Evolutionary conservation across 2,113 vertebrate genomes (phyloP).

Genomic region (Eptatretus burgeri): DNA sequence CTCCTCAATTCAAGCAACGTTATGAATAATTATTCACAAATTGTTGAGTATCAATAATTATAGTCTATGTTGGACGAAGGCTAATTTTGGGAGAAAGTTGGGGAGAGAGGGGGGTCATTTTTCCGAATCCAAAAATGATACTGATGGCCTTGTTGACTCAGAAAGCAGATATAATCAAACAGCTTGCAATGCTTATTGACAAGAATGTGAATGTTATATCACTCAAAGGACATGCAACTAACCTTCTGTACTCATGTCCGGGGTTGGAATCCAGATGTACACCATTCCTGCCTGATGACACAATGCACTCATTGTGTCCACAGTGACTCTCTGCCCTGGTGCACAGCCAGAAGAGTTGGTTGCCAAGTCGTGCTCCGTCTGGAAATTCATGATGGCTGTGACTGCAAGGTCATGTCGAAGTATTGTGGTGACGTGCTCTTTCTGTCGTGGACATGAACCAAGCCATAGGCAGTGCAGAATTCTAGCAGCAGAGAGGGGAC

Average conservation of each 20-base stretch:
- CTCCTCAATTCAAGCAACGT: too few relatives aligned
- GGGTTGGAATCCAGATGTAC: conserved; percentile 78
- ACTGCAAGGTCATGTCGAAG: conserved; percentile 58
- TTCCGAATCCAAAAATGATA: too few relatives aligned
- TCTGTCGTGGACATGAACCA: conserved; percentile 66
- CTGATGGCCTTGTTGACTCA: too few relatives aligned
- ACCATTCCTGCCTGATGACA: conserved; percentile 48
- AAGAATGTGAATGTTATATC: too few relatives aligned
- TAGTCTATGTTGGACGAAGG: too few relatives aligned
- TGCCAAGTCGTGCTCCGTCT: conserved; percentile 54
- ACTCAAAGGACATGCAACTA: conserved; percentile 9
- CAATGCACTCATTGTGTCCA: conserved; percentile 23
- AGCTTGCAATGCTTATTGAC: too few relatives aligned
- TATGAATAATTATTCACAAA: too few relatives aligned
- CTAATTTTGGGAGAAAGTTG: too few relatives aligned
- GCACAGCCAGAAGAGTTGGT: conserved; percentile 67
- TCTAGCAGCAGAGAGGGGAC: conserved; percentile 16
- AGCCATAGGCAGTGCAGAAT: conserved; percentile 65
- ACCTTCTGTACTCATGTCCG: conserved; percentile 94
- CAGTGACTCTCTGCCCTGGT: conserved; percentile 29
- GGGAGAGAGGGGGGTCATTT: too few relatives aligned
- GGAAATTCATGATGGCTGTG: conserved; percentile 84
- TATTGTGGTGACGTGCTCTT: conserved; percentile 62
- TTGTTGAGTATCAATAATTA: too few relatives aligned
- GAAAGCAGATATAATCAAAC: too few relatives aligned